Evolutionary conservation across 2,888 invertebrate genomes (phyloP).

Genomic region (Exocentrus adspersus): DNA sequence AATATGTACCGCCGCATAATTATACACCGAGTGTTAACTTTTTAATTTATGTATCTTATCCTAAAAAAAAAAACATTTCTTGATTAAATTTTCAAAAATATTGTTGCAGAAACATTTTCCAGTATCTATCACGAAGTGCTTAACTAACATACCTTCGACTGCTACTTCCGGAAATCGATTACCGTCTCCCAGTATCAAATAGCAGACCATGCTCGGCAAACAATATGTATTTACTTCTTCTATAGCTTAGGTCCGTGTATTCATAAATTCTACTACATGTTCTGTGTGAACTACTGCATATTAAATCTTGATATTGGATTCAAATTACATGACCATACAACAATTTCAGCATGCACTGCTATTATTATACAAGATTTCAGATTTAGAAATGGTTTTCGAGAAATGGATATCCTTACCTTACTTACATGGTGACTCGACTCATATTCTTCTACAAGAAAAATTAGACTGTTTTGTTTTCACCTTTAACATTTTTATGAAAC

Average conservation of each 20-base stretch:
- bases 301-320: constrained; percentile 47
- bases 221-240: constrained; percentile 43
- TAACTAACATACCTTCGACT: constrained; percentile 24
- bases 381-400: constrained; percentile 13
- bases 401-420: not conserved
- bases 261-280: constrained; percentile 40
- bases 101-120: not conserved
- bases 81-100: too few species aligned
- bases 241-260: constrained; percentile 33
- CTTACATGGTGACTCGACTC: too few species aligned
- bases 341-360: constrained; percentile 37
- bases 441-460: too few species aligned
- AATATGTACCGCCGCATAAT: too few species aligned
- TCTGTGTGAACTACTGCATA: constrained; percentile 47
- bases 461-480: too few species aligned
- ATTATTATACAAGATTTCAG: constrained; percentile 32
- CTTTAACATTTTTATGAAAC: not conserved
- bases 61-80: too few species aligned
- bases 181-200: constrained; percentile 36
- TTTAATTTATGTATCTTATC: too few species aligned
- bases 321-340: constrained; percentile 44
- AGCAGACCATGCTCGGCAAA: constrained; percentile 35
- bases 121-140: constrained; percentile 19
- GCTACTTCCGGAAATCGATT: constrained; percentile 45
- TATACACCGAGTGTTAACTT: too few species aligned